phyloP scores from a whole-genome alignment of 2,113 vertebrate species.

The Pluvianellus socialis region DNA sequence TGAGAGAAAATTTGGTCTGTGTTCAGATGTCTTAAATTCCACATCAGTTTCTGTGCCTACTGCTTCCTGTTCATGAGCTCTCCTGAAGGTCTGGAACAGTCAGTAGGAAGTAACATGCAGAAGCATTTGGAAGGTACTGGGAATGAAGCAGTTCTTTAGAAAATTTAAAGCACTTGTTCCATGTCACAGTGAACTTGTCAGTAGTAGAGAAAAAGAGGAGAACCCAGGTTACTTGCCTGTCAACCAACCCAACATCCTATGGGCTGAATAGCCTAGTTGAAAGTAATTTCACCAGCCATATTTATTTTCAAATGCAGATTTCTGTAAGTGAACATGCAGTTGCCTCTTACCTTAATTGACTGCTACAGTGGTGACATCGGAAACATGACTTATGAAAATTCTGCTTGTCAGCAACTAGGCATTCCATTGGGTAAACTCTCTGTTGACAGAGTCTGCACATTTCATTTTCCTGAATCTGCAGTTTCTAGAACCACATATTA shows the following conservation, averaged over 20 bases:
- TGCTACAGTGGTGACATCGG: conserved; percentile 90
- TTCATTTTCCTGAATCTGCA: conserved; percentile 87
- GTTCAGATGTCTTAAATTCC: background rate
- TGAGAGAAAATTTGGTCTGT: background rate
- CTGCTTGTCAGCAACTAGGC: conserved; percentile 90
- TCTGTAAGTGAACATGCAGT: background rate
- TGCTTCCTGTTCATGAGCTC: background rate
- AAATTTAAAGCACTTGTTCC: background rate
- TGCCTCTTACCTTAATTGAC: conserved; percentile 88
- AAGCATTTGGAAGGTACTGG: background rate
- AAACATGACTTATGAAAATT: conserved; percentile 99
- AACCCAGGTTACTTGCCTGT: background rate
- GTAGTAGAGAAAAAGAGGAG: background rate
- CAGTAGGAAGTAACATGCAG: background rate
- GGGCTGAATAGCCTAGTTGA: background rate
- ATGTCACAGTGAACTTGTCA: background rate
- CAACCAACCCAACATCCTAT: background rate
- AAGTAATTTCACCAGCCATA: background rate
- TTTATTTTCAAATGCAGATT: background rate
- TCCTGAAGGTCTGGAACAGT: background rate
- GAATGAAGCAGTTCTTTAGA: background rate
- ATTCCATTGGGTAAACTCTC: conserved; percentile 95
- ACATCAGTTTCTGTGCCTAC: background rate
- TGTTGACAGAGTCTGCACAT: conserved; percentile 87
- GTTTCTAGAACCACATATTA: conserved; percentile 76